Percentiles rank a stretch among this genome's conserved stretches.
These are phyloP conservation scores for Bryconaethiops microstoma DNA, from an alignment of 2,797 vertebrate species.

Conservation along the genomic window DNA sequence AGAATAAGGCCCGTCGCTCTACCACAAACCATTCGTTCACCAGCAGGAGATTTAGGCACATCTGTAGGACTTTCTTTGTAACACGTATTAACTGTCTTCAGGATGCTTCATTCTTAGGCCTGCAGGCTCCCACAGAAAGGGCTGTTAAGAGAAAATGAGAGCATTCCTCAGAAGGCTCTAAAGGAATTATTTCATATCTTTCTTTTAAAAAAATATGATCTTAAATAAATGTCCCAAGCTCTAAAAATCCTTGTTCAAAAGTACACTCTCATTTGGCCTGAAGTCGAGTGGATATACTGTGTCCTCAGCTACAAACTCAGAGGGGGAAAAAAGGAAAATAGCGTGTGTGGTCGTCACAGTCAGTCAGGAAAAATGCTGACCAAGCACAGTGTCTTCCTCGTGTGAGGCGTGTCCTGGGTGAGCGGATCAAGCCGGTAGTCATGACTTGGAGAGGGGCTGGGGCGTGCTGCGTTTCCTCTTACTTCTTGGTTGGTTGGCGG, in stretches of 20 bases:
- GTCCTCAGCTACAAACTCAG: slow-evolving; percentile 70
- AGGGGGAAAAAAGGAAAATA: slow-evolving; percentile 48
- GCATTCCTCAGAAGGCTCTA: slow-evolving; percentile 62
- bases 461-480: slow-evolving; percentile 89
- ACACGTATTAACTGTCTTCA: slow-evolving; percentile 63
- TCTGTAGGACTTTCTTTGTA: slow-evolving; percentile 65
- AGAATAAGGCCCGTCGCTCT: slow-evolving; percentile 63
- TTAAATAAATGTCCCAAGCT: slow-evolving; percentile 63
- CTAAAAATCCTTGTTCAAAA: slow-evolving; percentile 66
- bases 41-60: slow-evolving; percentile 62
- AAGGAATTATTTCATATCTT: slow-evolving; percentile 62
- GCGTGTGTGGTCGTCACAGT: slow-evolving; percentile 52
- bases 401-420: slow-evolving; percentile 49
- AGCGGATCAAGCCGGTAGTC: slow-evolving; percentile 63
- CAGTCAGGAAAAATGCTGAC: slow-evolving; percentile 39
- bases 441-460: slow-evolving; percentile 82
- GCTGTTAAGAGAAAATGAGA: slow-evolving; percentile 55
- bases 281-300: slow-evolving; percentile 61
- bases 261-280: slow-evolving; percentile 68
- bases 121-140: slow-evolving; percentile 54
- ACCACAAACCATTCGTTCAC: slow-evolving; percentile 29
- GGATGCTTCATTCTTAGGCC: slow-evolving; percentile 59
- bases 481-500: slow-evolving; percentile 97
- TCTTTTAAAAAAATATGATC: slow-evolving; percentile 70
- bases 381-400: slow-evolving; percentile 71